Percentiles rank a stretch among this genome's conserved stretches.
Conservation (phyloP, 2,113 vertebrate species). For the Zosterops borbonicus region DNA sequence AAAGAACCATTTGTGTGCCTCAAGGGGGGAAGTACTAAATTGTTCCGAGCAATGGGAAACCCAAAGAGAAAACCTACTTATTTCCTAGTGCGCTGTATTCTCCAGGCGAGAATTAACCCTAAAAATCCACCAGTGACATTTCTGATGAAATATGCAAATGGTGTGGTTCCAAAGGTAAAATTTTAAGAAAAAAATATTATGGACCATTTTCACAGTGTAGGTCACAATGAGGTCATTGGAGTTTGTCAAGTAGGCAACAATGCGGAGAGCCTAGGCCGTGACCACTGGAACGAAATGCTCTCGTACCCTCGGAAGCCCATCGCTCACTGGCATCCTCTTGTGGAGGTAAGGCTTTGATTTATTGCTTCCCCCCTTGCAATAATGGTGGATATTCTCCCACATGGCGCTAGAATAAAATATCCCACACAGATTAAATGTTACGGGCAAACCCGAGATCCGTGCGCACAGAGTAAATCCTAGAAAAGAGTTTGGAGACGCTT, state of each 20-base stretch:
- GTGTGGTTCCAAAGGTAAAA: conserved; percentile 34
- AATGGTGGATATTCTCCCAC: not conserved
- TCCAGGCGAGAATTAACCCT: not conserved
- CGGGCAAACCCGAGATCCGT: not conserved
- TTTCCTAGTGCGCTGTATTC: not conserved
- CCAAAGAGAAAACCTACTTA: accelerated
- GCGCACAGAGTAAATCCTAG: not conserved
- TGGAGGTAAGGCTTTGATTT: conserved; percentile 84
- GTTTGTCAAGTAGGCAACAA: conserved; percentile 96
- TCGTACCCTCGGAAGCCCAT: conserved; percentile 96
- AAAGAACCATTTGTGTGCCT: not conserved
- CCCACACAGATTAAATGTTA: not conserved
- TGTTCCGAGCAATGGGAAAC: not conserved
- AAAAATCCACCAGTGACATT: accelerated
- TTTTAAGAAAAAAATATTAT: conserved; percentile 82
- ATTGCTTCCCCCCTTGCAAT: not conserved
- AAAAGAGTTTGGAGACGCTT: not conserved
- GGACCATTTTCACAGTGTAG: conserved; percentile 90
- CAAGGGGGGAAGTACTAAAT: not conserved
- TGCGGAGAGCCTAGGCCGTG: conserved; percentile 89
- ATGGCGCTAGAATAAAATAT: not conserved
- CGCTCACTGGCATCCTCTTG: conserved; percentile 95
- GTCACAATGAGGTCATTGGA: conserved; percentile 99
- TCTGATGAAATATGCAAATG: not conserved
- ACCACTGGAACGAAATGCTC: conserved; percentile 98